These are phyloP conservation scores for Mormoops blainvillei DNA, from an alignment of 2,113 vertebrate genomes.

Conservation along the genomic window DNA sequence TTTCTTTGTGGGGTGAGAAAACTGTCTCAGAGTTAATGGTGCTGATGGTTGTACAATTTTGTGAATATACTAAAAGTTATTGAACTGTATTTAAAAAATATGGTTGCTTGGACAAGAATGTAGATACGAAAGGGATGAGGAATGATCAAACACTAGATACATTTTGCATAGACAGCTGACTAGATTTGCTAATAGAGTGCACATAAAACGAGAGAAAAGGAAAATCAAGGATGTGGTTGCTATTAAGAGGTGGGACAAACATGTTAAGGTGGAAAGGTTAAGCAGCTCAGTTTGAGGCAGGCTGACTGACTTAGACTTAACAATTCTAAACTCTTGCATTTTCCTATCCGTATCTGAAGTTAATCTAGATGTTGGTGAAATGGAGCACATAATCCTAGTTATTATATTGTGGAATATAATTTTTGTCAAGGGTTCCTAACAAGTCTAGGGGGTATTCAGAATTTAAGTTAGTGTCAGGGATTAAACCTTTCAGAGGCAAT, in stretches of 20 bases:
- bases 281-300: not conserved
- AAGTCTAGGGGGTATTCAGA: not conserved
- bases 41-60: not conserved
- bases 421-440: not conserved
- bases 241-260: not conserved
- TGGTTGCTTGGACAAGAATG: not conserved
- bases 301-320: not conserved
- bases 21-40: not conserved
- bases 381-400: not conserved
- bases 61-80: not conserved
- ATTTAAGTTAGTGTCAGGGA: not conserved
- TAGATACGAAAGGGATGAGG: not conserved
- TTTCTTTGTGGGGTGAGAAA: not conserved
- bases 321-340: not conserved
- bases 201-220: not conserved
- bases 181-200: not conserved
- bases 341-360: not conserved
- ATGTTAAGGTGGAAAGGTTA: not conserved
- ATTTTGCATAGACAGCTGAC: not conserved
- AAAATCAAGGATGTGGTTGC: not conserved
- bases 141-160: not conserved
- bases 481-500: not conserved
- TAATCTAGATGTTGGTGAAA: not conserved
- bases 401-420: not conserved
- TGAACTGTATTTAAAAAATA: not conserved